Evolutionary conservation across 2,888 invertebrate species (phyloP), one percentile per base, ranked within the genome.

Genomic region (Diplolepis rosae): DNA sequence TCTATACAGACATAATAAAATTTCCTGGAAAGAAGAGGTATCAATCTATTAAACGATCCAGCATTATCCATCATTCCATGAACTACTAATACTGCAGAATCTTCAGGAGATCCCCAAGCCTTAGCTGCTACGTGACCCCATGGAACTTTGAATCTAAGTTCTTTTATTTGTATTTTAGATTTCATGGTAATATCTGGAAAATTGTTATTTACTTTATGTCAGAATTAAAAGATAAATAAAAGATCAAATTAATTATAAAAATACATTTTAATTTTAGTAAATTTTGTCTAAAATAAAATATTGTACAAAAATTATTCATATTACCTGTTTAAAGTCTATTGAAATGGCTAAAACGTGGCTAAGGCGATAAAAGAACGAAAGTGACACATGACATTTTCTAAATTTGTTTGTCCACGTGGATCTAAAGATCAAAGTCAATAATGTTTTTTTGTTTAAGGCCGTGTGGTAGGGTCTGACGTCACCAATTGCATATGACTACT

Each of bases 111-210:
- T 9, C 89, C 88, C 74, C 83, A 83, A 5, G 84, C 66, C 89
- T 88, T 89, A 90, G 91, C 88, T 74, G 91, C 90, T 39, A 92
- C 81, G 74, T 90, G 89, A 48, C 92, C 92, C 92, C 92, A 92
- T 1, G 92, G 92, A 0, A 90, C 90, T 0, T 87, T 76, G 1
- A 92, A 82, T 68, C 82, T 84, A 83, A 91, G 83, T 83, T 91
- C 90, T 28, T 50, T 67, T 13, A n/a, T 52, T 48, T 7, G 9
- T 9, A 48, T 48, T 52, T 27, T 24, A 5, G 27, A 1, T 13
- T 52, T 15, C 52, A 52, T 52, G n/a, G 15, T 28, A 1, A n/a
- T 52, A 28, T 28, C 52, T 52, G 15, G 4, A 28, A 28, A 52
- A 52, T 1, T 7, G 28, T n/a, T n/a, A n/a, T 15, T n/a, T 52